Evolutionary conservation across 2,113 vertebrate genomes (phyloP), one percentile per base, ranked within the genome.

Genomic region (Tetrao urogallus): DNA sequence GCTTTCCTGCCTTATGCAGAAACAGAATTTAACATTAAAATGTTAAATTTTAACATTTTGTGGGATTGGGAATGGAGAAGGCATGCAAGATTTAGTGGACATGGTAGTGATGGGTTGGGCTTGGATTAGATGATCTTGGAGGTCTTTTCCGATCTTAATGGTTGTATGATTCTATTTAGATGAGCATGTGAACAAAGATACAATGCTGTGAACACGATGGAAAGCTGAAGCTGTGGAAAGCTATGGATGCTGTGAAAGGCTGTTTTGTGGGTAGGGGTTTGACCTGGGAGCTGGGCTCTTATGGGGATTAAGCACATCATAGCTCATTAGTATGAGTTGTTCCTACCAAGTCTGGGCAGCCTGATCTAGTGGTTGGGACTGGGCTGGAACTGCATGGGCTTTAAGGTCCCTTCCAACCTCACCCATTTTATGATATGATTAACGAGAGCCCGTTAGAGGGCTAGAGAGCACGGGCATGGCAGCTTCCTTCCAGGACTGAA

Each of bases 121-220:
- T 52, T 27, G 25, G 25, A 27, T 25, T 52, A 27, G 25, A 27
- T 14, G 50, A 52, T 52, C 50, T 12, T 22, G 22, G 21, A 48
- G 47, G 47, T 48, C 47, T 52, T 52, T 27, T 52, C 25, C 25
- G 27, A 52, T 14, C 25, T 52, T 52, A 27, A 25, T 52, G 50
- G 14, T 27, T 52, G 13, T 52, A 13, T 50, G 48, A 50, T 50
- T 50, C 14, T 28, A 19, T 4, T 54, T 38, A 1, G 1, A 14
- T 28, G 1, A 5, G 32, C 5, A 0, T 34, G 28, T 52, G 57
- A n/a, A 43, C 1, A 3, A 17, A 54, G 34, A n/a, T 8, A 36
- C 10, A 47, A 38, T n/a, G 54, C 85, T 54, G 54, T 38, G 61
- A 34, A n/a, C 67, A 67, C 0, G 11, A 18, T 0, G 3, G 40